Base-by-base conservation (phyloP, 2,113 vertebrate genomes). In the Lycaon pictus region DNA sequence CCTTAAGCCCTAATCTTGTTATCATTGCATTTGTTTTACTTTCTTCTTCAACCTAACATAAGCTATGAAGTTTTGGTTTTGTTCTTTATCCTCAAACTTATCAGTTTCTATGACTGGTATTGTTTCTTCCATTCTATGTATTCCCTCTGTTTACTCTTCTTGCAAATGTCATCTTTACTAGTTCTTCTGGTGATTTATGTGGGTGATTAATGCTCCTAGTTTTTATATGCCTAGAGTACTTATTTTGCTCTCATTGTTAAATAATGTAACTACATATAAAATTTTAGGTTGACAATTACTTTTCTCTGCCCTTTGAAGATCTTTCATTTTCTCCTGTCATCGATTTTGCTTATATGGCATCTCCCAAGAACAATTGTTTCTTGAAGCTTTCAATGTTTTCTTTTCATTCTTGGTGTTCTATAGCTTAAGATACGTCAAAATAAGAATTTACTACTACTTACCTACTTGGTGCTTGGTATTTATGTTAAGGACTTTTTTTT, bases 361-460 rank as follows among this genome's bases (percentile, higher is more conserved):
- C 23, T 82, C 65, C 12, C 92, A 3, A 27, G 32, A 86, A 58
- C 32, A 76, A 88, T 1, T 53, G 32, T 74, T 81, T 81, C 35
- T 55, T 95, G 56, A 27, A 87, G 13, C 16, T 82, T 93, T 88
- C 53, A 63, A 53, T 15, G 69, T 60, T 81, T 76, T 88, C 32
- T 62, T 92, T 87, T 76, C 35, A 88, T 56, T 77, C 53, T 60
- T 67, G 8, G 84, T 84, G 23, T 53, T 43, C 32, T 23, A 74
- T 1, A 32, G 7, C 67, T 93, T 62, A 85, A 86, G 15, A 53
- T 29, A 27, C 53, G 7, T 71, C n/a, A 76, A 23, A 58, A 20
- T 82, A 71, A 27, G 20, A 60, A 74, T 56, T 86, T 69, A 95
- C 29, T 89, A 27, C 65, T 79, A 83, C 58, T 90, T 90, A 87